These are phyloP conservation scores for Protonibea diacanthus DNA, from an alignment of 2,797 vertebrate genomes.

Conservation along the genomic window DNA sequence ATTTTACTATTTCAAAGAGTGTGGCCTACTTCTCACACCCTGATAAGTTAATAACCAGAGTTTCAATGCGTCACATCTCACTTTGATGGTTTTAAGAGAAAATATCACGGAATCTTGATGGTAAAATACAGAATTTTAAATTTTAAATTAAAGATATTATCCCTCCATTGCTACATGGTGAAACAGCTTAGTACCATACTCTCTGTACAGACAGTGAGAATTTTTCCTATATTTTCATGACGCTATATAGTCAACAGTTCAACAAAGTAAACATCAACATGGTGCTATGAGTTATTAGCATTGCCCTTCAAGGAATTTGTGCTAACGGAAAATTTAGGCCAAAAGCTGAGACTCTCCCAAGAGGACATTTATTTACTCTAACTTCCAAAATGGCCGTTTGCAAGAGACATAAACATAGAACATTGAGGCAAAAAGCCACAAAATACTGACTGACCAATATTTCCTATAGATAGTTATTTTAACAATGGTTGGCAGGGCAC, in stretches of 20 bases:
- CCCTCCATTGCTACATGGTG: not conserved
- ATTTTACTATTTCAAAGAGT: not conserved
- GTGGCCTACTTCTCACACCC: not conserved
- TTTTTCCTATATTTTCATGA: not conserved
- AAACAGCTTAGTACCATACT: not conserved
- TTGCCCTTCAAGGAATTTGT: conserved; percentile 24
- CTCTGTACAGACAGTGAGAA: not conserved
- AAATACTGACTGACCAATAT: conserved; percentile 30
- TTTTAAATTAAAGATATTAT: not conserved
- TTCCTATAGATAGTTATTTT: conserved; percentile 49
- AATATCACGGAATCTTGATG: not conserved
- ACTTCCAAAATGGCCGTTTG: conserved; percentile 50
- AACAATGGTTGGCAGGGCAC: conserved; percentile 34
- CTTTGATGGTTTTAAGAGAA: not conserved
- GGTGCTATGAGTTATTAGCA: not conserved
- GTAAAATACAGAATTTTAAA: not conserved
- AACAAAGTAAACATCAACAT: not conserved
- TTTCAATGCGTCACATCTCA: not conserved
- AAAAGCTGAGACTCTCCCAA: conserved; percentile 23
- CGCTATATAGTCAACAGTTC: fast-evolving
- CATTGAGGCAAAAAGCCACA: conserved; percentile 48
- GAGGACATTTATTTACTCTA: conserved; percentile 20
- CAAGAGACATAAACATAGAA: conserved; percentile 32
- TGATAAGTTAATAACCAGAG: not conserved
- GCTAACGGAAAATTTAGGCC: conserved; percentile 23